Conservation (phyloP, 2,797 vertebrate species). For the Adrianichthys oophorus region DNA sequence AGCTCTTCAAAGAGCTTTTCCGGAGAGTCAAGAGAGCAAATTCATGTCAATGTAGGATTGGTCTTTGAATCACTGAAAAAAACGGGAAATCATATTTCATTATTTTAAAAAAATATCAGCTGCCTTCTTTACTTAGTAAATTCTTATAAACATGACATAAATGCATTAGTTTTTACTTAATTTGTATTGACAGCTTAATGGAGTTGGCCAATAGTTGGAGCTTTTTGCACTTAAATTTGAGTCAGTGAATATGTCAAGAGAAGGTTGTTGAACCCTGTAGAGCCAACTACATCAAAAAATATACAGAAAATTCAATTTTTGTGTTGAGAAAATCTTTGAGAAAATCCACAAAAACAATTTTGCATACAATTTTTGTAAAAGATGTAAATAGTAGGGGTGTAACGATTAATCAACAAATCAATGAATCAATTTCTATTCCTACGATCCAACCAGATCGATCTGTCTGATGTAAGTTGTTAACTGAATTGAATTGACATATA, state of each 20-base stretch:
- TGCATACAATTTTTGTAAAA: no score
- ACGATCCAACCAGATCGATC: no score
- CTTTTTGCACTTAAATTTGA: conserved; percentile 30
- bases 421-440: no score
- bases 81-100: conserved; percentile 39
- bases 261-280: background rate
- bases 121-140: conserved; percentile 32
- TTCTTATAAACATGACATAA: conserved; percentile 51
- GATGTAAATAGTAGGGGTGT: no score
- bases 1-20: conserved; percentile 48
- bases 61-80: conserved; percentile 49
- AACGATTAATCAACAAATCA: no score
- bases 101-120: conserved; percentile 50
- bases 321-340: no score
- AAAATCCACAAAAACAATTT: no score
- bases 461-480: no score
- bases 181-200: conserved; percentile 47
- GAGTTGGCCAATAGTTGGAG: conserved; percentile 29
- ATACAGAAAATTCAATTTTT: no score
- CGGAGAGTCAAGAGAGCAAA: conserved; percentile 55
- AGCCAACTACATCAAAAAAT: no score
- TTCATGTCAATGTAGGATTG: conserved; percentile 42
- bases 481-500: no score
- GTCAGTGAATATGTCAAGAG: conserved; percentile 27
- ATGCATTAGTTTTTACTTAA: conserved; percentile 49